Evolutionary conservation across 2,888 invertebrate genomes (phyloP).

Genomic region (Agrochola lychnidis): DNA sequence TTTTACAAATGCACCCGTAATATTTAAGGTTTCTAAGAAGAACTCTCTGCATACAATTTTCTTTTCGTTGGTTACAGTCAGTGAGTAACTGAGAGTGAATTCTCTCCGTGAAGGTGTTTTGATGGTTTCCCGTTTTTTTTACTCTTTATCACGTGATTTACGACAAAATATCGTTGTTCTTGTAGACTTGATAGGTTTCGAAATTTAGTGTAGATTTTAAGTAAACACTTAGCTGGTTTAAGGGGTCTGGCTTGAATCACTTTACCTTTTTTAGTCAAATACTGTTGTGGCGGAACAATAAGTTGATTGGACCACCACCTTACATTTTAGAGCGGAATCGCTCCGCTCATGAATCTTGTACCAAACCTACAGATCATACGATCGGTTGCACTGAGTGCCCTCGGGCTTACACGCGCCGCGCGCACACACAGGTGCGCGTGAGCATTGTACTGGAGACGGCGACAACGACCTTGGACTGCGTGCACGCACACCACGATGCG

Average conservation of each 20-base stretch:
- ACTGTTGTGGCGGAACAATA: constrained; percentile 5
- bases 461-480: too few species aligned
- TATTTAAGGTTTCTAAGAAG: constrained; percentile 22
- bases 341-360: too few species aligned
- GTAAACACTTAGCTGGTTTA: constrained; percentile 58
- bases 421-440: too few species aligned
- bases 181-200: constrained; percentile 40
- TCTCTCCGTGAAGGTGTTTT: constrained; percentile 19
- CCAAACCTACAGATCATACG: too few species aligned
- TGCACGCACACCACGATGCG: too few species aligned
- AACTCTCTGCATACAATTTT: too few species aligned
- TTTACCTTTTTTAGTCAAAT: constrained; percentile 29
- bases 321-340: too few species aligned
- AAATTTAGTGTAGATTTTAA: constrained; percentile 19
- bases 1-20: constrained; percentile 58
- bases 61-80: constrained; percentile 25
- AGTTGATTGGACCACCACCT: too few species aligned
- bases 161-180: constrained; percentile 59
- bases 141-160: constrained; percentile 5
- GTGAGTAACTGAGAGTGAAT: constrained; percentile 17
- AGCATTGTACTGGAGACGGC: too few species aligned
- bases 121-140: constrained; percentile 10
- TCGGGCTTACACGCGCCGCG: too few species aligned
- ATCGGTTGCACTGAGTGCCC: too few species aligned
- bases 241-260: constrained; percentile 51